phyloP scores from a whole-genome alignment of 2,113 vertebrate species.

The Syngnathus floridae region DNA sequence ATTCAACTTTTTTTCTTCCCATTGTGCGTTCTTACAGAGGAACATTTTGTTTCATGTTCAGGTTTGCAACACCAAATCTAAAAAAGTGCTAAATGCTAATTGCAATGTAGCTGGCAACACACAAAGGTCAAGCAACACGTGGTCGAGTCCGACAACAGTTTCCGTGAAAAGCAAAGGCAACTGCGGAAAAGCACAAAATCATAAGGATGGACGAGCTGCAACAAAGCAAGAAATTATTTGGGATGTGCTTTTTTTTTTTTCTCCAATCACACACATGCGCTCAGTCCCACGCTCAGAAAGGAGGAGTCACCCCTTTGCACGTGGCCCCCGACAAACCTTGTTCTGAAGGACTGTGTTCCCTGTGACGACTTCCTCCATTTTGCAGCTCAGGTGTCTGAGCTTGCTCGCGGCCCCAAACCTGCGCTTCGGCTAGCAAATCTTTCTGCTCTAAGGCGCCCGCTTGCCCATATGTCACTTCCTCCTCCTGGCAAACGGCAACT shows the following conservation, averaged over 20 bases:
- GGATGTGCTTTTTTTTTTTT: not conserved
- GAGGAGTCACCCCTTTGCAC: conserved; percentile 7
- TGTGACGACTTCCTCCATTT: conserved; percentile 59
- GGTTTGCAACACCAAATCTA: too few relatives aligned
- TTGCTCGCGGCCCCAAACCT: conserved; percentile 52
- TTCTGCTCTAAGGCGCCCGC: conserved; percentile 53
- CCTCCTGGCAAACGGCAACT: conserved; percentile 37
- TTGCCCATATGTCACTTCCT: conserved; percentile 49
- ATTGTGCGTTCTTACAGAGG: not conserved
- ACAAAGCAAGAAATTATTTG: conserved; percentile 12
- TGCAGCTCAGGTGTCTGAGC: conserved; percentile 46
- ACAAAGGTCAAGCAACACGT: conserved; percentile 36
- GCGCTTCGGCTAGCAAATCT: conserved; percentile 50
- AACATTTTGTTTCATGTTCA: too few relatives aligned
- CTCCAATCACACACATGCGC: not conserved
- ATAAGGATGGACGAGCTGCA: conserved; percentile 48
- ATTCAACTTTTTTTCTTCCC: too few relatives aligned
- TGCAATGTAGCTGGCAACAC: conserved; percentile 69
- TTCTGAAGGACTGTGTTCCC: conserved; percentile 44
- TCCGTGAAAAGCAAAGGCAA: conserved; percentile 47
- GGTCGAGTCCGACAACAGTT: conserved; percentile 37
- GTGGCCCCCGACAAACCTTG: conserved; percentile 56
- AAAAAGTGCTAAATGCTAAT: conserved; percentile 35
- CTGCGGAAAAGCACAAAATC: conserved; percentile 51
- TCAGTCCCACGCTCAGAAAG: too few relatives aligned